Conservation (phyloP, 2,113 vertebrate species). For the Scartelaos histophorus region DNA sequence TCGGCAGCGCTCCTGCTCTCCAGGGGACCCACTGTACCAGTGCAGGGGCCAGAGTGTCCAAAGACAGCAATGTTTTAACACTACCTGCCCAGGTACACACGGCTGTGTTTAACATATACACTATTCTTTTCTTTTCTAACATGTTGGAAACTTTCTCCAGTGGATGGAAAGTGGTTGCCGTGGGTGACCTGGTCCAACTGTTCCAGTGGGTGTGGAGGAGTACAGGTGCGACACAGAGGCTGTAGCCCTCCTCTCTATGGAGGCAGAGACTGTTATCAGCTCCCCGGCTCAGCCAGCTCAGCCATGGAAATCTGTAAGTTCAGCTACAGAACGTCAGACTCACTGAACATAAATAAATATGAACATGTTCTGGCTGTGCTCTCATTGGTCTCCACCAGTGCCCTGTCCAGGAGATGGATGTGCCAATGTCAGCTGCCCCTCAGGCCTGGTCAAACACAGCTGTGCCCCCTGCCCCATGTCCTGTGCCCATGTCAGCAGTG, state of each 20-base stretch:
- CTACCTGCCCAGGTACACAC: slow-evolving; percentile 77
- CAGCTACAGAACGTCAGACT: neutral
- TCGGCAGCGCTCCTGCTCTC: slow-evolving; percentile 72
- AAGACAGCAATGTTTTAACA: slow-evolving; percentile 80
- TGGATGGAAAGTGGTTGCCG: slow-evolving; percentile 81
- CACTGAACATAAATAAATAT: neutral
- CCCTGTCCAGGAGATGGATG: slow-evolving; percentile 80
- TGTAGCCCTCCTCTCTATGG: slow-evolving; percentile 80
- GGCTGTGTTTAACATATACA: neutral
- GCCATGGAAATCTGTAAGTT: slow-evolving; percentile 80
- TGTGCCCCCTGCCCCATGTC: slow-evolving; percentile 85
- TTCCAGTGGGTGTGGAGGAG: slow-evolving; percentile 75
- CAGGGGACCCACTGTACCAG: slow-evolving; percentile 54
- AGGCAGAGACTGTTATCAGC: slow-evolving; percentile 77
- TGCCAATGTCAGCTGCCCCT: slow-evolving; percentile 74
- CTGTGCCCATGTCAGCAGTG: slow-evolving; percentile 79
- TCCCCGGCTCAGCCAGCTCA: slow-evolving; percentile 53
- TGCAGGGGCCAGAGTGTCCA: slow-evolving; percentile 77
- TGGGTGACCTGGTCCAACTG: slow-evolving; percentile 87
- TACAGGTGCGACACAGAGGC: slow-evolving; percentile 75
- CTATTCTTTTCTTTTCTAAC: neutral
- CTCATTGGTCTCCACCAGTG: slow-evolving; percentile 55
- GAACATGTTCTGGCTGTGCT: too few relatives aligned
- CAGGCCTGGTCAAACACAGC: slow-evolving; percentile 65
- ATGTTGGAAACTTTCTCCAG: slow-evolving; percentile 54